These are phyloP conservation scores for Willowsia nigromaculata DNA, from an alignment of 2,888 invertebrate species.

Conservation along the genomic window DNA sequence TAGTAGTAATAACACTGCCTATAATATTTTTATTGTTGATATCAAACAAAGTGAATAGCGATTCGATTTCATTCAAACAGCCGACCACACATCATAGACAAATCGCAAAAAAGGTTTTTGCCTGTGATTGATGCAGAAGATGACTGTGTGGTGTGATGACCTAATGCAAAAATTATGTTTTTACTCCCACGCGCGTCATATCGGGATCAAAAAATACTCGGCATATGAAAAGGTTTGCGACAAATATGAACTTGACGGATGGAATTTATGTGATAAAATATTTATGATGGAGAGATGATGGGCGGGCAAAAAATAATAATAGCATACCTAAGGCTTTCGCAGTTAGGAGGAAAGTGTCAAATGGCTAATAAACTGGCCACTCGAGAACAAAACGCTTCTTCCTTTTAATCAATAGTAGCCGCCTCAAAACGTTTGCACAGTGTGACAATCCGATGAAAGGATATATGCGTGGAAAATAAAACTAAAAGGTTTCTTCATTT, in stretches of 20 bases:
- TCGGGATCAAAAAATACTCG: not conserved
- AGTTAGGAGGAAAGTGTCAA: slow-evolving; percentile 24
- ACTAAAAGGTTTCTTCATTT: slow-evolving; percentile 13
- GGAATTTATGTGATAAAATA: slow-evolving; percentile 38
- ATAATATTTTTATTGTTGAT: slow-evolving; percentile 25
- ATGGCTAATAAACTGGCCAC: slow-evolving; percentile 42
- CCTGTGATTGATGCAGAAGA: slow-evolving; percentile 16
- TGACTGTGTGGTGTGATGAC: slow-evolving; percentile 8
- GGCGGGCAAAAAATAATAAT: slow-evolving; percentile 3
- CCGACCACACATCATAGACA: not conserved
- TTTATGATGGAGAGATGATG: slow-evolving; percentile 34
- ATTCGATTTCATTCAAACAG: slow-evolving; percentile 27
- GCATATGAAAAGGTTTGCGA: not conserved
- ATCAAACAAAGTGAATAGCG: slow-evolving; percentile 17
- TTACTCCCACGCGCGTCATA: slow-evolving; percentile 45
- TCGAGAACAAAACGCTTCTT: slow-evolving; percentile 36
- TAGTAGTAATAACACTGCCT: not conserved
- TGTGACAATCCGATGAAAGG: not conserved
- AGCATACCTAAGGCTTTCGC: not conserved
- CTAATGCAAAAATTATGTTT: slow-evolving; percentile 47
- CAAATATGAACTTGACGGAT: slow-evolving; percentile 41
- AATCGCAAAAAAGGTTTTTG: not conserved
- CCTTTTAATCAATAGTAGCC: slow-evolving; percentile 3
- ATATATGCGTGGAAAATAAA: slow-evolving; percentile 1
- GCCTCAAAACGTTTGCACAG: not conserved